Evolutionary conservation across 1,140 invertebrate genomes (phyloP).

Genomic region (Alviniconcha marisindica): DNA sequence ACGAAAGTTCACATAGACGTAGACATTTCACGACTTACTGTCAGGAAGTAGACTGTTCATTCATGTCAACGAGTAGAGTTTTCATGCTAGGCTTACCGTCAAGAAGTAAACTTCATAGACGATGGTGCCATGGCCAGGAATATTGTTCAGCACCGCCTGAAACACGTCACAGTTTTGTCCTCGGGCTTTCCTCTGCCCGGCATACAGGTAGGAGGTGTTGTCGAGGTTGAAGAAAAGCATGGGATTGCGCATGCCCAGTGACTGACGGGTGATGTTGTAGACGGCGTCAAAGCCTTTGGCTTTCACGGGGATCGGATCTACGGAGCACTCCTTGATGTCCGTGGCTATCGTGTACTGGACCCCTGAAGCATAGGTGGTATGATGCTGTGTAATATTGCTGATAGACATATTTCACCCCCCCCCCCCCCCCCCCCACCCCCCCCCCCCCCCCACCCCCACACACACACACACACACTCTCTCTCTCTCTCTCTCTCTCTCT

Average conservation of each 20-base stretch:
- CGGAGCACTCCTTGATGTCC: neutral
- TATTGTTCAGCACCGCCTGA: neutral
- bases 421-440: no score
- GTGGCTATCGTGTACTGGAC: conserved; percentile 31
- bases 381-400: no score
- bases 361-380: neutral
- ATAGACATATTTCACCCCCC: no score
- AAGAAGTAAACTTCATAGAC: conserved; percentile 31
- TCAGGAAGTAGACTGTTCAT: no score
- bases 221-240: conserved; percentile 19
- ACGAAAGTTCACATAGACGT: no score
- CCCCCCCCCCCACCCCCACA: no score
- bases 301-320: conserved; percentile 7
- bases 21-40: no score
- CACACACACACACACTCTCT: no score
- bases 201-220: conserved; percentile 5
- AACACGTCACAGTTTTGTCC: conserved; percentile 20
- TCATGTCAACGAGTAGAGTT: no score
- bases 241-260: conserved; percentile 24
- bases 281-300: conserved; percentile 19
- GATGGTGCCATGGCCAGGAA: conserved; percentile 2
- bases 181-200: neutral
- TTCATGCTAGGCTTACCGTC: neutral
- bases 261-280: conserved; percentile 7
- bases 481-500: no score